Evolutionary conservation across 2,797 vertebrate species (phyloP).

Genomic region (Harpagifer antarcticus): DNA sequence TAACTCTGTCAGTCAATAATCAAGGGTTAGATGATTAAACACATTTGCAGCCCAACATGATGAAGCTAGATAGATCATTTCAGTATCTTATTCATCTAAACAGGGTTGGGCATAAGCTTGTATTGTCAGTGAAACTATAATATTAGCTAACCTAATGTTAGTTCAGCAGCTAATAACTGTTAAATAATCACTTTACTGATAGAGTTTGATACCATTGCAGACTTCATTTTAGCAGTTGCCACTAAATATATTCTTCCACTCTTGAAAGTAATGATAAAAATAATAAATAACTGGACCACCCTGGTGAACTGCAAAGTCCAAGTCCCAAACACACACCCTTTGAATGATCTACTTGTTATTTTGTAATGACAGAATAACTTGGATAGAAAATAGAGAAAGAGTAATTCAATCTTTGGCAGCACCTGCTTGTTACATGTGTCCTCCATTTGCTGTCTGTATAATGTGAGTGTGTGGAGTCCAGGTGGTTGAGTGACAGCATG

Average conservation of each 20-base stretch:
- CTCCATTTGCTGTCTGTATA: slow-evolving; percentile 53
- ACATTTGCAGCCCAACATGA: neutral
- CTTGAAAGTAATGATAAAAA: neutral
- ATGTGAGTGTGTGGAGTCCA: slow-evolving; percentile 52
- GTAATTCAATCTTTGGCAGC: slow-evolving; percentile 33
- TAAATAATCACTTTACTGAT: neutral
- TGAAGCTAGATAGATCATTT: neutral
- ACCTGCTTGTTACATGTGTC: slow-evolving; percentile 60
- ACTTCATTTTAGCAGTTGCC: neutral
- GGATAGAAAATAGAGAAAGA: slow-evolving; percentile 21
- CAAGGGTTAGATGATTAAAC: neutral
- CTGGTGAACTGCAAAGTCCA: neutral
- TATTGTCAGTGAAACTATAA: neutral
- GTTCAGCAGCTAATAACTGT: neutral
- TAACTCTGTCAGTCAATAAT: neutral
- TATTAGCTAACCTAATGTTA: neutral
- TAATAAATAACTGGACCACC: neutral
- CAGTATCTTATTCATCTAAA: neutral
- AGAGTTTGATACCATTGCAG: neutral
- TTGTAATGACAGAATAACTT: slow-evolving; percentile 30
- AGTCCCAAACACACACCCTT: neutral
- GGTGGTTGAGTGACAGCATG: slow-evolving; percentile 61
- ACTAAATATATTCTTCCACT: no score
- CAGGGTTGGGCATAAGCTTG: neutral
- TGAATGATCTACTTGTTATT: slow-evolving; percentile 30